These are phyloP conservation scores for Phortica okadai DNA, from an alignment of 2,888 invertebrate genomes.

Conservation along the genomic window DNA sequence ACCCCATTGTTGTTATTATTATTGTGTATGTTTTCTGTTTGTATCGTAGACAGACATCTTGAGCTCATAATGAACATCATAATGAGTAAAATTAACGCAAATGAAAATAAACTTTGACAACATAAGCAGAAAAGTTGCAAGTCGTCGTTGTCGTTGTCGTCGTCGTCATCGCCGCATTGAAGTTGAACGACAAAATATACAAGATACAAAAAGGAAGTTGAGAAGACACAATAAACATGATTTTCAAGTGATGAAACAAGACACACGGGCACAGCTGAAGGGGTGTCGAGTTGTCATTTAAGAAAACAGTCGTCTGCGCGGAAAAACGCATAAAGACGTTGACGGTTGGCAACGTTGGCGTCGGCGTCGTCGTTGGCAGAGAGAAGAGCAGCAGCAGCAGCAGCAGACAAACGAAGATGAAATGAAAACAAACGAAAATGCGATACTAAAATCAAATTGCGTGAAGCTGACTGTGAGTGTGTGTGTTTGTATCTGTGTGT, in stretches of 20 bases:
- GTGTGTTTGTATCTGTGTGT: neutral
- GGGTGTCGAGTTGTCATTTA: neutral
- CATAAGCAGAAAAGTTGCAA: neutral
- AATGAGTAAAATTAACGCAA: conserved; percentile 60
- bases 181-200: neutral
- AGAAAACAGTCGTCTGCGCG: conserved; percentile 41
- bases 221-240: conserved; percentile 21
- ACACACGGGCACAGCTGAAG: conserved; percentile 1
- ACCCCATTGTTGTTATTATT: too few species aligned
- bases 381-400: neutral
- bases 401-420: conserved; percentile 15
- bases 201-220: conserved; percentile 17
- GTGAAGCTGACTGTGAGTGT: neutral
- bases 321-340: conserved; percentile 56
- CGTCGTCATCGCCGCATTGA: neutral
- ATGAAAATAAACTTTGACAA: conserved; percentile 67
- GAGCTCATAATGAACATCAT: conserved; percentile 42
- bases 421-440: conserved; percentile 39
- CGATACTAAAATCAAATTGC: conserved; percentile 31
- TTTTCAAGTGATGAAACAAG: neutral
- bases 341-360: neutral
- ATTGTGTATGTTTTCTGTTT: neutral
- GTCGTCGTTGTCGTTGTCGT: neutral
- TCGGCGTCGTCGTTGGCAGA: neutral
- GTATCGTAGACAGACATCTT: conserved; percentile 28